A percentile compares a stretch with the other conserved stretches of the same genome.
phyloP scores from a whole-genome alignment of 1,140 invertebrate species.

The Drosophila lini region DNA sequence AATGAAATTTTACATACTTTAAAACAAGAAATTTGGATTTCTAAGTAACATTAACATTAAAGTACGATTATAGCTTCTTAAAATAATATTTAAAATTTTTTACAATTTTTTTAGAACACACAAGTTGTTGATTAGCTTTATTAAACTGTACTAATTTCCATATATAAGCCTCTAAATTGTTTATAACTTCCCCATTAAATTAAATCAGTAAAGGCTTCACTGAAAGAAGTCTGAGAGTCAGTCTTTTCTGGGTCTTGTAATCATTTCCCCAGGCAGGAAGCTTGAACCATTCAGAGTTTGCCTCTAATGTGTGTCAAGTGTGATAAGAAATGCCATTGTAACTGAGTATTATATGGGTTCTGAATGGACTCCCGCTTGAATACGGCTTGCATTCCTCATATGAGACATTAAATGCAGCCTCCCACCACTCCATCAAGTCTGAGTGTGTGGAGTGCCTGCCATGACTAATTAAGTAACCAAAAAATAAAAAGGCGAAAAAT shows the following conservation, averaged over 20 bases:
- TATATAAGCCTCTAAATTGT: neutral
- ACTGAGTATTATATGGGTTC: conserved; percentile 8
- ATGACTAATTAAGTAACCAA: conserved; percentile 79
- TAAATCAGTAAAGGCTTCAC: neutral
- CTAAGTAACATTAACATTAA: neutral
- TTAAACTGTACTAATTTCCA: neutral
- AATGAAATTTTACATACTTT: neutral
- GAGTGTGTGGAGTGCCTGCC: conserved; percentile 33
- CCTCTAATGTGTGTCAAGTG: conserved; percentile 67
- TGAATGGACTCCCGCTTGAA: conserved; percentile 8
- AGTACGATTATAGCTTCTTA: too few relatives aligned
- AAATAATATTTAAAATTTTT: too few relatives aligned
- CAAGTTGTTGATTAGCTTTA: neutral
- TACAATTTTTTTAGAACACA: too few relatives aligned
- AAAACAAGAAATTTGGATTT: neutral
- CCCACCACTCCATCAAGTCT: conserved; percentile 1
- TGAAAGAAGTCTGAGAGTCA: neutral
- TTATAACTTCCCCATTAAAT: neutral
- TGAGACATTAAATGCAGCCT: neutral
- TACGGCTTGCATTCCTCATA: conserved; percentile 15
- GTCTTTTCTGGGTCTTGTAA: conserved; percentile 21
- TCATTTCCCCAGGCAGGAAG: conserved; percentile 41
- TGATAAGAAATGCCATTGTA: conserved; percentile 53
- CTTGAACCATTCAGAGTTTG: conserved; percentile 15
- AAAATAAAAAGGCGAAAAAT: conserved; percentile 41